A percentile compares a stretch with the other conserved stretches of the same genome.
These are phyloP conservation scores for Sarcophaga bullata DNA, from an alignment of 1,140 invertebrate genomes.

Conservation along the genomic window DNA sequence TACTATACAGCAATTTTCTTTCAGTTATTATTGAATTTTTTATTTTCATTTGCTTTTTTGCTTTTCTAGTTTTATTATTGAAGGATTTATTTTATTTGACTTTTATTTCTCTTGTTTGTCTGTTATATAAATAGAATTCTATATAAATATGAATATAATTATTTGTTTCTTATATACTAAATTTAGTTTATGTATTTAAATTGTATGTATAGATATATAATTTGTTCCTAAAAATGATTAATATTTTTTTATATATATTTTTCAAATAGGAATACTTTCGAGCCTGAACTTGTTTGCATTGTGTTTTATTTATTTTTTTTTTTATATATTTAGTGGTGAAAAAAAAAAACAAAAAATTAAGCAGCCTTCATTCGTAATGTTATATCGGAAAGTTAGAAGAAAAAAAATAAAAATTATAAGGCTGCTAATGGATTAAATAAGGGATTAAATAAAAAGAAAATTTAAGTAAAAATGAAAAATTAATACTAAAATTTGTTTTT, in stretches of 20 bases:
- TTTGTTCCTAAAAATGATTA: conserved; percentile 31
- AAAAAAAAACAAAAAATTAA: conserved; percentile 30
- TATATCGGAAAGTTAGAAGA: too few relatives aligned
- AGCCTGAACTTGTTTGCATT: conserved; percentile 47
- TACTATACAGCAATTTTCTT: too few relatives aligned
- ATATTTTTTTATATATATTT: conserved; percentile 9
- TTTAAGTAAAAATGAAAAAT: neutral
- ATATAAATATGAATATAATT: conserved; percentile 26
- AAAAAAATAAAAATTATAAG: neutral
- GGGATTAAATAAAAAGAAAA: neutral
- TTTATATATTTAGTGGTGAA: conserved; percentile 24
- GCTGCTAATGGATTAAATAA: too few relatives aligned
- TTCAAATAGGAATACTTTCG: conserved; percentile 48
- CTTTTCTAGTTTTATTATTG: neutral
- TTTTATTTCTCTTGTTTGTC: neutral
- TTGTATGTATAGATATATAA: conserved; percentile 22
- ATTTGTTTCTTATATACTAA: conserved; percentile 28
- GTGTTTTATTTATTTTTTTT: conserved; percentile 40
- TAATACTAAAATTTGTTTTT: neutral
- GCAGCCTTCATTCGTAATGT: neutral
- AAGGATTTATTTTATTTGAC: neutral
- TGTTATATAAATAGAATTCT: conserved; percentile 23
- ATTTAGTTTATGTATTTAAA: neutral
- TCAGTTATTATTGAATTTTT: neutral
- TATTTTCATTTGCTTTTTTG: neutral